Percentiles rank a stretch among this genome's conserved stretches.
phyloP scores from a whole-genome alignment of 2,113 vertebrate genomes.

The Zosterops hypoxanthus region DNA sequence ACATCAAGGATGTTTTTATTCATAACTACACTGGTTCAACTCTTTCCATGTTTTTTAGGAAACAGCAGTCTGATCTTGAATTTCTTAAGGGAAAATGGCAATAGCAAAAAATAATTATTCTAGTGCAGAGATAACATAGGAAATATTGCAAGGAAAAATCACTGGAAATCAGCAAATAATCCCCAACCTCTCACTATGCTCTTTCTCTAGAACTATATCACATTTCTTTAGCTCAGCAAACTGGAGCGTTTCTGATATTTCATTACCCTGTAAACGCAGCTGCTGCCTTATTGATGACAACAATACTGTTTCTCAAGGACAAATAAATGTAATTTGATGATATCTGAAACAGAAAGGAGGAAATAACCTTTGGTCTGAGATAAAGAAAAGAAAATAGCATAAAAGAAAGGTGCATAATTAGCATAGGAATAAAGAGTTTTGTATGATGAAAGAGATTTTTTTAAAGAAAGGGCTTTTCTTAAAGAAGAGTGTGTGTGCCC shows the following conservation, averaged over 20 bases:
- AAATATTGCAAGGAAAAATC: background rate
- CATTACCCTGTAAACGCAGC: background rate
- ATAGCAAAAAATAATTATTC: background rate
- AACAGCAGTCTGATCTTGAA: background rate
- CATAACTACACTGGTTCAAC: background rate
- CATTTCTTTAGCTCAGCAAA: background rate
- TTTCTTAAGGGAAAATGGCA: background rate
- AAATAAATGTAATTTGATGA: conserved; percentile 14
- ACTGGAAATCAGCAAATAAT: background rate
- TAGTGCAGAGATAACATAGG: fast-evolving
- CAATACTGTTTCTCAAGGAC: background rate
- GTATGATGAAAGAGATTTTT: background rate
- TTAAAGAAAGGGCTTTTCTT: background rate
- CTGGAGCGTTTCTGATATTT: background rate
- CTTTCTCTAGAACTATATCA: background rate
- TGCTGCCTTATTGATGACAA: background rate
- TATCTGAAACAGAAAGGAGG: background rate
- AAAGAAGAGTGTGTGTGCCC: background rate
- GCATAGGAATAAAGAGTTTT: background rate
- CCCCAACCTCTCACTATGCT: background rate
- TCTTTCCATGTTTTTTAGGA: background rate
- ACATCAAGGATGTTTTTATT: background rate
- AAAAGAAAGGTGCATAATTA: background rate
- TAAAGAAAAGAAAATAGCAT: background rate
- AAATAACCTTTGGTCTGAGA: background rate